Conservation (phyloP, 2,888 invertebrate genomes). For the Syritta pipiens region DNA sequence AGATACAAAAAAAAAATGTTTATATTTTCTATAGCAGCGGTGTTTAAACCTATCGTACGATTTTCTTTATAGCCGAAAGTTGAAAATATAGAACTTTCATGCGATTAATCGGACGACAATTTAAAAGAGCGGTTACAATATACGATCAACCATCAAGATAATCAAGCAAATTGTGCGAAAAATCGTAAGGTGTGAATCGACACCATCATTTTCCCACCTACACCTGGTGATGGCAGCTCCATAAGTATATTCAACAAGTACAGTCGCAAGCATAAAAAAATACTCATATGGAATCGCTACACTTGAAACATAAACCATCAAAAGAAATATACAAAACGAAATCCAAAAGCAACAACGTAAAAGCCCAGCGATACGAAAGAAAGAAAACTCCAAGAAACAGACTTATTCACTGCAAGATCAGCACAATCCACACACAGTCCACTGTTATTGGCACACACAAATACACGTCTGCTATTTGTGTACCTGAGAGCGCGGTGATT, state of each 20-base stretch:
- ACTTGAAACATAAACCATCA: slow-evolving; percentile 9
- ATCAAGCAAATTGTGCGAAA: too few relatives aligned
- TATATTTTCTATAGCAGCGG: too few relatives aligned
- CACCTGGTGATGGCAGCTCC: too few relatives aligned
- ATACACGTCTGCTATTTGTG: slow-evolving; percentile 10
- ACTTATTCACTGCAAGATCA: slow-evolving; percentile 53
- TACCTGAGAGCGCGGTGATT: slow-evolving; percentile 14
- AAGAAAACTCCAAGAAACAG: slow-evolving; percentile 26
- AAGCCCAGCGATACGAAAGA: too few relatives aligned
- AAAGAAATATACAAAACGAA: slow-evolving; percentile 8
- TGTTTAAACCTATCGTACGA: too few relatives aligned
- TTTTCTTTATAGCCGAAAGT: neutral
- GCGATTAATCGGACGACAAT: too few relatives aligned
- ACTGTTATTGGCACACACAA: slow-evolving; percentile 50
- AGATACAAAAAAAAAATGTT: too few relatives aligned
- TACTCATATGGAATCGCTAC: neutral
- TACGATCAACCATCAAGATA: too few relatives aligned
- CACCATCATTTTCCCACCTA: too few relatives aligned
- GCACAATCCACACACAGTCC: slow-evolving; percentile 47
- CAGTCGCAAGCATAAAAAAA: slow-evolving; percentile 15
- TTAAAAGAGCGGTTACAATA: too few relatives aligned
- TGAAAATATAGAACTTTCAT: too few relatives aligned
- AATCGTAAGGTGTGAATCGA: too few relatives aligned
- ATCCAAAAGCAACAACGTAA: slow-evolving; percentile 5
- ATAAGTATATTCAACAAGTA: slow-evolving; percentile 44